Evolutionary conservation across 2,888 invertebrate species (phyloP), one percentile per base, ranked within the genome.

Genomic region (Tetragonisca angustula): DNA sequence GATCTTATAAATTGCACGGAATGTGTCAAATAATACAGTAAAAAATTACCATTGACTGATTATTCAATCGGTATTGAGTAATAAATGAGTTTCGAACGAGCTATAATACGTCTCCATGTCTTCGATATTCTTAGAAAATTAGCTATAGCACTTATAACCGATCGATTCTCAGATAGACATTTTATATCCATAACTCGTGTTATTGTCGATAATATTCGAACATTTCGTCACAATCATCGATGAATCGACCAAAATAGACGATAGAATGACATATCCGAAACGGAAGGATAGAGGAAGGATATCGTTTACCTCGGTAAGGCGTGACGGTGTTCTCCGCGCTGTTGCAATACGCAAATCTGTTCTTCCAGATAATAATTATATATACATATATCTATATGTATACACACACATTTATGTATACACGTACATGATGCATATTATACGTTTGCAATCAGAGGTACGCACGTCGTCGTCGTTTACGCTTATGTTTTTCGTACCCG

Each of bases 301-400:
- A 84, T 84, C 79, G 84, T 78, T 88, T 70, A 59, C 79, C 77
- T 87, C 87, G 85, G 79, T 89, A 87, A 90, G 88, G 88, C 90
- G 89, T 86, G 81, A 78, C 88, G 83, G 88, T 80, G 69, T 87
- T 88, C 81, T 85, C 90, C 88, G 86, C 88, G 91, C 91, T 91
- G 79, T 90, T 87, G 92, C 92, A 93, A 92, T 92, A 92, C 84
- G 92, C 93, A 94, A 94, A 93, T 93, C 93, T 91, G 93, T 93
- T 94, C 94, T 94, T 94, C 93, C 93, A 93, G 87, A 90, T 76
- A 68, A 91, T 92, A 43, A 86, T 83, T 83, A 83, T 82, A 88
- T 77, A 87, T 81, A 84, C 76, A 88, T 82, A 88, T 84, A 88
- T 85, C 86, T 90, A 87, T 87, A 87, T 88, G 82, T 81, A 85